These are phyloP conservation scores for Cephus rjabovi DNA, from an alignment of 2,888 invertebrate species.

Conservation along the genomic window DNA sequence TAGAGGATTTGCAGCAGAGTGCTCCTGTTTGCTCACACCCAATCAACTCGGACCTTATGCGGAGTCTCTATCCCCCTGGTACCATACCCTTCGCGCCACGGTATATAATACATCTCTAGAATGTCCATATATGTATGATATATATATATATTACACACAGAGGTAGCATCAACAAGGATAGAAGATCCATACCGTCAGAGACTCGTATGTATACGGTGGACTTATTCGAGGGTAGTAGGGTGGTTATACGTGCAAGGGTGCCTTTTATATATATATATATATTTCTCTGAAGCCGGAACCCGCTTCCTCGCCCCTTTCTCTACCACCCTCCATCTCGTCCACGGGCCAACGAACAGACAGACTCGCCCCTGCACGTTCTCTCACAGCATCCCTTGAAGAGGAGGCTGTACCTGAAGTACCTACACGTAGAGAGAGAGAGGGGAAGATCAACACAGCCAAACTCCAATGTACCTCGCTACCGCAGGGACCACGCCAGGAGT, in stretches of 20 bases:
- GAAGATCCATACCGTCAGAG: background rate
- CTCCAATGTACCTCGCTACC: background rate
- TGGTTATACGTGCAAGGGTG: background rate
- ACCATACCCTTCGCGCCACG: background rate
- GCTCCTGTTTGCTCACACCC: slow-evolving; percentile 48
- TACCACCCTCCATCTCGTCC: background rate
- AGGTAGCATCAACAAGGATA: background rate
- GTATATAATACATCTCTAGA: slow-evolving; percentile 4
- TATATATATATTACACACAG: background rate
- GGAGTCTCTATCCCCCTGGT: background rate
- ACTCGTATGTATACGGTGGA: background rate
- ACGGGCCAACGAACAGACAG: background rate
- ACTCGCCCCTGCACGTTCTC: background rate
- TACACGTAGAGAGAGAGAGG: background rate
- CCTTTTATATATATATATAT: background rate
- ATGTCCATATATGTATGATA: background rate
- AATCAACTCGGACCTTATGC: slow-evolving; percentile 42
- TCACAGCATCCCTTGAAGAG: background rate
- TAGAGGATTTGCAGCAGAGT: slow-evolving; percentile 36
- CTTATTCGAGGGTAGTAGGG: background rate
- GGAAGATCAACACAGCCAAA: background rate
- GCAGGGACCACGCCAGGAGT: slow-evolving; percentile 30
- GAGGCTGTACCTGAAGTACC: background rate
- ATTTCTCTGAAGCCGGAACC: background rate
- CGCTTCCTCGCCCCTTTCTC: background rate